These are phyloP conservation scores for Deilephila elpenor DNA, from an alignment of 2,888 invertebrate species.

Conservation along the genomic window DNA sequence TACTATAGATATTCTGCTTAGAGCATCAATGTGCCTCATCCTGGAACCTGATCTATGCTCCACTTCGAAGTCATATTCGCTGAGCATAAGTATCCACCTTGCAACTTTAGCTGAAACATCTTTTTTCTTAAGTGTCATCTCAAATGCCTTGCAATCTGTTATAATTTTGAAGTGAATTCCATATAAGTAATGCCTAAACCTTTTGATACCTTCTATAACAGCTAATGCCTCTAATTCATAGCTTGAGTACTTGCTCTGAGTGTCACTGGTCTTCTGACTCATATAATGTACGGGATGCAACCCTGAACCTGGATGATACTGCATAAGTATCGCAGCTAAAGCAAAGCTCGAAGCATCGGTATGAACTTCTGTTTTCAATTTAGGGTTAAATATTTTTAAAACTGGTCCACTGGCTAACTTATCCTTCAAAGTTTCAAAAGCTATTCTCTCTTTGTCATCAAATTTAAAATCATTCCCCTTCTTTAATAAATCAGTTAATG, in stretches of 20 bases:
- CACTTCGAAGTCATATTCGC: conserved; percentile 36
- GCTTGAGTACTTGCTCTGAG: conserved; percentile 32
- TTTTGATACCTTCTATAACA: conserved; percentile 35
- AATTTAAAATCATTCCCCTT: conserved; percentile 35
- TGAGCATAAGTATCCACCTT: conserved; percentile 37
- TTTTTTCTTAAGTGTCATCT: conserved; percentile 35
- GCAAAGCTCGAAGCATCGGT: conserved; percentile 33
- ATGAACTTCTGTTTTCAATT: conserved; percentile 37
- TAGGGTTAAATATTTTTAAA: conserved; percentile 39
- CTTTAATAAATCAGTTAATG: conserved; percentile 38
- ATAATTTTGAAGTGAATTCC: conserved; percentile 39
- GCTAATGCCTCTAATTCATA: conserved; percentile 43
- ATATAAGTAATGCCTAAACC: conserved; percentile 36
- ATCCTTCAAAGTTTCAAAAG: conserved; percentile 34
- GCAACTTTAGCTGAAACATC: conserved; percentile 34
- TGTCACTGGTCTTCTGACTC: conserved; percentile 29
- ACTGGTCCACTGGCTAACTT: conserved; percentile 38
- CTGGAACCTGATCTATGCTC: conserved; percentile 26
- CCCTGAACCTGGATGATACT: background rate
- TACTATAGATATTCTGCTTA: conserved; percentile 18
- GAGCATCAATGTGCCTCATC: conserved; percentile 25
- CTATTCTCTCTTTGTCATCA: conserved; percentile 28
- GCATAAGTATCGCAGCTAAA: conserved; percentile 29
- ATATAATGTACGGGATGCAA: conserved; percentile 32
- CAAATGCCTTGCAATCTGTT: conserved; percentile 33